Conservation (phyloP, 1,140 invertebrate genomes). For the Lamellibrachia luymesi region DNA sequence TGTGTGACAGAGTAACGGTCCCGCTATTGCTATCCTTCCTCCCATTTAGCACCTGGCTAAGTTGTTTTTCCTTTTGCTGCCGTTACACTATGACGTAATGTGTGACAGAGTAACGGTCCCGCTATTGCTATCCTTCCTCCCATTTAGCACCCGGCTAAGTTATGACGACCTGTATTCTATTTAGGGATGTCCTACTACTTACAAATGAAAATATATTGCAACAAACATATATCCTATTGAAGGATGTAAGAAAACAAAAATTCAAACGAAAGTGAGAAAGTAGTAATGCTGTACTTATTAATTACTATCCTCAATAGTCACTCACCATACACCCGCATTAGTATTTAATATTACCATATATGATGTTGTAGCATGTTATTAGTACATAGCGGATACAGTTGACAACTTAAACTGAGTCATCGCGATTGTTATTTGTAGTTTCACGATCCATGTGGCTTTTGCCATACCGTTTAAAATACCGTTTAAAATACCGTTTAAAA, state of each 20-base stretch:
- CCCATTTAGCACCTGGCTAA: no score
- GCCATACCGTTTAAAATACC: background rate
- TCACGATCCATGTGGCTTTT: background rate
- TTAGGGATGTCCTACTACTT: background rate
- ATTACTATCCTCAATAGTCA: background rate
- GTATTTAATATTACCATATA: background rate
- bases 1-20: no score
- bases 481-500: background rate
- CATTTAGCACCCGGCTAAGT: background rate
- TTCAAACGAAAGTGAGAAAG: background rate
- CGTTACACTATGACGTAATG: no score
- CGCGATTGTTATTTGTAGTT: background rate
- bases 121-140: background rate
- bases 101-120: no score
- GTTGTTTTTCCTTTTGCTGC: no score
- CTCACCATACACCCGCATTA: background rate
- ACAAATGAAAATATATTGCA: background rate
- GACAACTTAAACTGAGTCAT: background rate
- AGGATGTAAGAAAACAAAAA: no score
- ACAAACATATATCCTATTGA: background rate
- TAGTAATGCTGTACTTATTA: background rate
- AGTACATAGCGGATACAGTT: no score
- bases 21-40: background rate
- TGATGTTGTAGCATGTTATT: no score
- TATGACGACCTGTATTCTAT: background rate